Evolutionary conservation across 2,113 vertebrate genomes (phyloP), one percentile per base, ranked within the genome.

Genomic region (Psilopogon haemacephalus): DNA sequence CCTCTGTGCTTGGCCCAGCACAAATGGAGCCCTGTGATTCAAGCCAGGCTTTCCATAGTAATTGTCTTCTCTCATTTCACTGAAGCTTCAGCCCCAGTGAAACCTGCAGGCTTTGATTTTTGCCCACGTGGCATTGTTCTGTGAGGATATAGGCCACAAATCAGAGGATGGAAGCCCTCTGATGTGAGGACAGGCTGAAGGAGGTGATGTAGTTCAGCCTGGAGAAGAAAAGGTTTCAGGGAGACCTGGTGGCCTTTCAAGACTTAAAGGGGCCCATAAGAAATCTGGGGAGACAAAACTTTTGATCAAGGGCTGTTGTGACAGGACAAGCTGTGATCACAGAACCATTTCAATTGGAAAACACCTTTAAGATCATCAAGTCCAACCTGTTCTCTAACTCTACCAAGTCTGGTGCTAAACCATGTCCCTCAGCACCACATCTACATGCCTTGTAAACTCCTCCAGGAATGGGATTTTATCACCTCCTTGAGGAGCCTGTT

Each of bases 41-140:
- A 2, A 69, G 59, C 59, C 59, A 44, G 83, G 73, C 54, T 86
- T 87, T 87, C 48, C 6, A 9, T 60, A 73, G 67, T 38, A 46
- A 63, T 73, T 84, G 12, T 28, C 64, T 77, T 68, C 56, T 78
- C 64, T 52, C 16, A 2, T 68, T 82, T 88, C 62, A 35, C 0
- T 33, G 44, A 26, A 65, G n/a, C 30, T 84, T 90, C 35, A 50
- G 60, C 8, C 69, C 20, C 23, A 15, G 24, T 1, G 8, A 75
- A 26, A 24, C 38, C 12, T 21, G 12, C n/a, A 37, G 14, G 12
- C 68, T 87, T 16, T 69, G 54, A 19, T 63, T 92, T 67, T 59
- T 11, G 23, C 8, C 56, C 56, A 1, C 5, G 1, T 54, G 64
- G n/a, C 1, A 8, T 6, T 19, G 20, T 33, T 55, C 50, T 1